Conservation (phyloP, 2,797 vertebrate species). For the Gila robusta region DNA sequence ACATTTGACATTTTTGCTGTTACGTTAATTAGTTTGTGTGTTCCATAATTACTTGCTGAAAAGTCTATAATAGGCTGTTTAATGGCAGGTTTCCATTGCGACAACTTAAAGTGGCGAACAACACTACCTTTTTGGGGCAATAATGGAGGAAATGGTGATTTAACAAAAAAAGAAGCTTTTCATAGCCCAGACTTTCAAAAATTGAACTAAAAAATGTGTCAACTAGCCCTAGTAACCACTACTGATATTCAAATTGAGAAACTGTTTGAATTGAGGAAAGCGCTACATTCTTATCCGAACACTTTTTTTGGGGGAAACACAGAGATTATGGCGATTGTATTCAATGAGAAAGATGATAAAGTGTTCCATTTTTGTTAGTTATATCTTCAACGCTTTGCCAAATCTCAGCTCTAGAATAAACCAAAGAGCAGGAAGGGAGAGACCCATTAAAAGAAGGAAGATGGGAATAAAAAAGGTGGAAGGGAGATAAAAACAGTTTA, state of each 20-base stretch:
- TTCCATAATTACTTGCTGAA: not conserved
- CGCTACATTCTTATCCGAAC: constrained; percentile 12
- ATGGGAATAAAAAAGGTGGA: constrained; percentile 23
- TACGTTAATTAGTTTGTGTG: not conserved
- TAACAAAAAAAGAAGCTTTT: not conserved
- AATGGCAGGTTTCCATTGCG: not conserved
- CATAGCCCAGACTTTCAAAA: not conserved
- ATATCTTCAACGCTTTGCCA: constrained; percentile 20
- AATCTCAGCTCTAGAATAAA: constrained; percentile 36
- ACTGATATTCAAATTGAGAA: not conserved
- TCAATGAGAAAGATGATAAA: constrained; percentile 53
- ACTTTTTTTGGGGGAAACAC: constrained; percentile 31
- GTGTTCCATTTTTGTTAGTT: constrained; percentile 44
- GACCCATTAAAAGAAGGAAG: constrained; percentile 35
- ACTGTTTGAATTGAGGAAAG: not conserved
- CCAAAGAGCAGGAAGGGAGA: constrained; percentile 51
- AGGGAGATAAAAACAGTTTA: constrained; percentile 46
- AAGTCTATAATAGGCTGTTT: not conserved
- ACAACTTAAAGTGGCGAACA: not conserved
- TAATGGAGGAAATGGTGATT: not conserved
- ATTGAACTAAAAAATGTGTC: not conserved
- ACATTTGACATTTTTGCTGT: not conserved
- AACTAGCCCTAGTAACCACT: not conserved
- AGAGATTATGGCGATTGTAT: constrained; percentile 30
- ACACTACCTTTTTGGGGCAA: not conserved